Percentiles rank a stretch among this genome's conserved stretches.
These are phyloP conservation scores for Antedon mediterranea DNA, from an alignment of 53 echinoderm and acorn worm species.

Conservation along the genomic window DNA sequence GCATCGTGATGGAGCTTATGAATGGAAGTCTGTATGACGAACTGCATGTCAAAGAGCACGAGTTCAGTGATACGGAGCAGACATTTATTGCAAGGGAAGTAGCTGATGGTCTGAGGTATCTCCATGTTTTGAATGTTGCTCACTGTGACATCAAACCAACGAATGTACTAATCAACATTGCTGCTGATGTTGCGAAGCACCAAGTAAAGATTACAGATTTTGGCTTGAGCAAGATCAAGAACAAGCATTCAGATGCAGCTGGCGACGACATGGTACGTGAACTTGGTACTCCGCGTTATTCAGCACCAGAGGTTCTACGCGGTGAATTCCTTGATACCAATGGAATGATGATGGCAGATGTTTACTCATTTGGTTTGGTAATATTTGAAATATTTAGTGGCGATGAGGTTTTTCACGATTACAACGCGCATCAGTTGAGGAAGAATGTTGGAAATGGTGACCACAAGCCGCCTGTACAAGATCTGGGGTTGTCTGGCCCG, in stretches of 20 bases:
- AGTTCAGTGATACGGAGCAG: conserved; percentile 12
- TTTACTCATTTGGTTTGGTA: conserved; percentile 30
- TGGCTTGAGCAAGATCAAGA: conserved; percentile 40
- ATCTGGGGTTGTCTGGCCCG: not conserved
- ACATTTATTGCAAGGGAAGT: conserved; percentile 12
- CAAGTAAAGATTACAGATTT: conserved; percentile 41
- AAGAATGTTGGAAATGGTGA: not conserved
- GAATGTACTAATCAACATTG: conserved; percentile 19
- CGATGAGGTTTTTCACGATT: conserved; percentile 15
- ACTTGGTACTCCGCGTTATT: conserved; percentile 37
- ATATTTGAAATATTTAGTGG: conserved; percentile 32
- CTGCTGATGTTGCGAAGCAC: not conserved
- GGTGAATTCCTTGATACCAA: conserved; percentile 13
- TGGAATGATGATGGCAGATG: conserved; percentile 36
- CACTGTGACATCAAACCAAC: conserved; percentile 44
- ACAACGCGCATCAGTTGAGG: conserved; percentile 17
- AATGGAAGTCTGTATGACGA: conserved; percentile 34
- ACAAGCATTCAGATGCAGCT: conserved; percentile 8
- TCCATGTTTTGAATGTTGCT: conserved; percentile 18
- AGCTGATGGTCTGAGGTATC: conserved; percentile 25
- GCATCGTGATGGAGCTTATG: conserved; percentile 47
- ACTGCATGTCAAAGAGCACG: conserved; percentile 17
- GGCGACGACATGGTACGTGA: conserved; percentile 10
- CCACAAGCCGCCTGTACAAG: not conserved
- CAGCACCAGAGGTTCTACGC: conserved; percentile 32